Percentiles rank a stretch among this genome's conserved stretches.
These are phyloP conservation scores for Heteromurus nitidus DNA, from an alignment of 2,888 invertebrate genomes.

Conservation along the genomic window DNA sequence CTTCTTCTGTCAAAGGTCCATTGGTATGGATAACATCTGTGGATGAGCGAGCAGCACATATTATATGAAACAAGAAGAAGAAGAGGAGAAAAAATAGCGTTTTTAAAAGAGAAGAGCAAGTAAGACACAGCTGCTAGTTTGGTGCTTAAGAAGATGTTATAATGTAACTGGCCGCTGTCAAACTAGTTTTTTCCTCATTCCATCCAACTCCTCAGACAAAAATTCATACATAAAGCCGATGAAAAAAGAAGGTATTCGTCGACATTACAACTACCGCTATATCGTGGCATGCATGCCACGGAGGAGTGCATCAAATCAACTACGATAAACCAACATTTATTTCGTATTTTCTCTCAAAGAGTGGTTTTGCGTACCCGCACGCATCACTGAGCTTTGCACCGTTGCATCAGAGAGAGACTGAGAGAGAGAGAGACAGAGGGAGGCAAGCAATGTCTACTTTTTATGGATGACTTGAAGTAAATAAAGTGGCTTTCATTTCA, in stretches of 20 bases:
- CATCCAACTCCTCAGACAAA: constrained; percentile 34
- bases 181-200: constrained; percentile 66
- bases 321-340: constrained; percentile 9
- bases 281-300: constrained; percentile 41
- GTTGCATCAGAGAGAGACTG: neutral
- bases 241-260: constrained; percentile 17
- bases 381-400: constrained; percentile 15
- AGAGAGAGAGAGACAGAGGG: no score
- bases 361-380: constrained; percentile 45
- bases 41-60: no score
- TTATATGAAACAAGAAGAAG: neutral
- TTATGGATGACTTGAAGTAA: no score
- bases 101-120: constrained; percentile 26
- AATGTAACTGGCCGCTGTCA: constrained; percentile 60
- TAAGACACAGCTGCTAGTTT: constrained; percentile 36
- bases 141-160: constrained; percentile 38
- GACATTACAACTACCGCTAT: constrained; percentile 61
- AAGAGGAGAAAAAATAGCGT: constrained; percentile 2
- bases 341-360: neutral
- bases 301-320: no score
- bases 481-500: neutral
- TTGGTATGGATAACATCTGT: constrained; percentile 69
- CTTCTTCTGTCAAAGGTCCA: constrained; percentile 63
- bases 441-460: no score
- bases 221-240: neutral